Base-by-base conservation (phyloP, 2,888 invertebrate genomes). In the Plagodis pulveraria region DNA sequence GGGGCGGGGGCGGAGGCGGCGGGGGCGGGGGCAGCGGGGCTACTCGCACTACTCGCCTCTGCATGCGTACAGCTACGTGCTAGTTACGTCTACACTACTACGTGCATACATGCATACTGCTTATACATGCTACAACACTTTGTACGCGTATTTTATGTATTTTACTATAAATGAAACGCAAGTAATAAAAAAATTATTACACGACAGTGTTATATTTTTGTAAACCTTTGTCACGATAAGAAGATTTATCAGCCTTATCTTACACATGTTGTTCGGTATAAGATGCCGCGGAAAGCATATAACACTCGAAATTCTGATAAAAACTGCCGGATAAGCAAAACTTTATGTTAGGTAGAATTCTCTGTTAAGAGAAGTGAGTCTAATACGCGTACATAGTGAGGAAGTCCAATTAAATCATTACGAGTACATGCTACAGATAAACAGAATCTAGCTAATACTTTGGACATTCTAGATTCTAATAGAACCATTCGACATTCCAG, bases 1-100 rank as follows among this genome's bases (percentile, higher is more conserved):
- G 69, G 68, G 63, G 70, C 65, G 62, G 70, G 62, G 46, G 53
- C 45, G 57, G 61, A 66, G 59, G 63, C 59, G 62, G 74, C 71
- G 67, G 75, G 61, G 50, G 69, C 63, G 58, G 68, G 71, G 68
- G 74, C 76, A 76, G 78, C 71, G 50, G 69, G 63, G 58, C 68
- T 71, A 68, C 73, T 76, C 76, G 78, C 71, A 71, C 75, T 75
- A 73, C 74, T 50, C 53, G 59, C 50, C 72, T 85, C 91, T 91
- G 89, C 91, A 90, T 91, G 91, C 90, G 86, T 76, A 86, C 80
- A 84, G 40, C 91, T 91, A 91, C 89, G 90, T 90, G 91, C 91
- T 81, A 83, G 81, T 86, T 86, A 85, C 84, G 78, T 65, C 66
- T 79, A 78, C 82, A 56, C 84, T 78, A 79, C 51, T 66, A 67